Evolutionary conservation across 2,797 vertebrate species (phyloP), one percentile per base, ranked within the genome.

Genomic region (Oreonectes daqikongensis): DNA sequence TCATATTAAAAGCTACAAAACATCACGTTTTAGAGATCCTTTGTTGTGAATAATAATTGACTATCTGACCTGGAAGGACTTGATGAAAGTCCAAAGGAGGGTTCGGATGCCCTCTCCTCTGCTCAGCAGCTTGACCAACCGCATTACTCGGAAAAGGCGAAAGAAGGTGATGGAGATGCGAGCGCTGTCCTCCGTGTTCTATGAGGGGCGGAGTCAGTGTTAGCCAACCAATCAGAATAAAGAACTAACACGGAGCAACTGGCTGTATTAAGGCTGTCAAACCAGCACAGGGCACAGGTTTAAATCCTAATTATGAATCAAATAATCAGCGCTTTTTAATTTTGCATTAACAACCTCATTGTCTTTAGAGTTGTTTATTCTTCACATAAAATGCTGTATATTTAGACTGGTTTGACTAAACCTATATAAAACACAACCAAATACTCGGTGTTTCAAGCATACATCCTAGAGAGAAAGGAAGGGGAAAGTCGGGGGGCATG

Each of bases 131-230:
- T 99, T 99, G 86, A 99, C 98, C 91, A 99, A 80, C 84, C 98
- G 94, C 98, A 99, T 99, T 85, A 99, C 98, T 71, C 98, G 95
- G 90, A 99, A 99, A 77, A 99, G 95, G 79, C 98, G 96, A 84
- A 99, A 99, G 93, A 99, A 99, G 71, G 98, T 99, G 92, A 99
- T 99, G 89, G 98, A 99, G 90, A 99, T 98, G 81, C 97, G 95
- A 85, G 97, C 95, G 66, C 93, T 99, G 93, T 99, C 98, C 90
- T 99, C 97, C 0, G 95, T 94, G 91, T 96, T 98, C 98, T 99
- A 95, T 83, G 87, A 89, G 88, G 85, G 88, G 85, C 2, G 20
- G 40, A 17, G 61, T 18, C 30, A 24, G 71, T 66, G 82, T 91
- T 69, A 91, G 80, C 11, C 1, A 79, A 18, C 38, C 24, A 35